These are phyloP conservation scores for Hyaena hyaena DNA, from an alignment of 2,113 vertebrate species.

Conservation along the genomic window DNA sequence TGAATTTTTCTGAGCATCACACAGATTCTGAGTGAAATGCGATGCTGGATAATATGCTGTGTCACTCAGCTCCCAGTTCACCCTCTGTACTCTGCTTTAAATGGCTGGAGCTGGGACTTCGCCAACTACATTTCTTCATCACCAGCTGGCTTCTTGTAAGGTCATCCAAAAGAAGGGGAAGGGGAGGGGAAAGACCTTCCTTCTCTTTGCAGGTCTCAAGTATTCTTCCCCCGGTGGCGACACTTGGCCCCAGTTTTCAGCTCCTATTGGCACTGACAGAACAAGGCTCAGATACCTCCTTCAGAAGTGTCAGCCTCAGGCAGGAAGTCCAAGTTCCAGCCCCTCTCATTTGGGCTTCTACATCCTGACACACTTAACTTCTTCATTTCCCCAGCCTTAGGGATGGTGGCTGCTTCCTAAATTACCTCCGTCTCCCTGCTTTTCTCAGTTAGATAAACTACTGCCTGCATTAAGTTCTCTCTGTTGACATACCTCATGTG, in stretches of 20 bases:
- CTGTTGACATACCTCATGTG: not conserved
- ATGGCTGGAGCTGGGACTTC: not conserved
- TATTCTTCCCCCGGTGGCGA: not conserved
- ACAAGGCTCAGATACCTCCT: not conserved
- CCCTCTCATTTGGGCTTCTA: not conserved
- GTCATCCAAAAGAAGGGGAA: not conserved
- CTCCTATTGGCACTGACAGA: not conserved
- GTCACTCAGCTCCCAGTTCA: not conserved
- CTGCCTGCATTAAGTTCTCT: not conserved
- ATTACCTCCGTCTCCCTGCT: not conserved
- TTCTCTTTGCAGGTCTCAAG: not conserved
- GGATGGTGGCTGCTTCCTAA: not conserved
- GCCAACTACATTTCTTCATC: not conserved
- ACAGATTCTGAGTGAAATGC: not conserved
- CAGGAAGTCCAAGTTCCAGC: not conserved
- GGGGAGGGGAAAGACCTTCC: not conserved
- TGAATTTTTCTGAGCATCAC: constrained; percentile 11
- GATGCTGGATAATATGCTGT: not conserved
- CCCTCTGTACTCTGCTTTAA: not conserved
- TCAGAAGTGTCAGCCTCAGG: too few species aligned
- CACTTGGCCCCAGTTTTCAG: not conserved
- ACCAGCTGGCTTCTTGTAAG: not conserved
- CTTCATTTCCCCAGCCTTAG: not conserved
- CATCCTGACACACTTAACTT: not conserved
- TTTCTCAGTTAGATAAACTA: not conserved